Evolutionary conservation across 2,888 invertebrate genomes (phyloP).

Genomic region (Hirtodrosophila trivittata): DNA sequence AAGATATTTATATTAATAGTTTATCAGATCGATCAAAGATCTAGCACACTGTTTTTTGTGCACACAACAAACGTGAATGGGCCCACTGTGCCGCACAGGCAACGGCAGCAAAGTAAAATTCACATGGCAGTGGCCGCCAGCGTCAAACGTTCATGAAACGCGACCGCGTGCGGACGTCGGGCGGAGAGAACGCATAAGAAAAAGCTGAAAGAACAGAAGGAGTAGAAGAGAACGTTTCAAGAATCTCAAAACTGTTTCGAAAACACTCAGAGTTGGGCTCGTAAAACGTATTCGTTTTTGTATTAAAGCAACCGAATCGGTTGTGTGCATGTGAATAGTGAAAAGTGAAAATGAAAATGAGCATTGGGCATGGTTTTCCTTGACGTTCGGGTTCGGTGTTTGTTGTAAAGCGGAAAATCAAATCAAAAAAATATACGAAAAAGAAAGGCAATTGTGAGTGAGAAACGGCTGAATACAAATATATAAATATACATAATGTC

Average conservation of each 20-base stretch:
- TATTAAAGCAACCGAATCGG: neutral
- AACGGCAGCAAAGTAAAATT: conserved; percentile 67
- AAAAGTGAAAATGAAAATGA: conserved; percentile 75
- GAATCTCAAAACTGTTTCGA: conserved; percentile 53
- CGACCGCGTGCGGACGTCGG: conserved; percentile 77
- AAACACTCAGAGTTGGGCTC: conserved; percentile 38
- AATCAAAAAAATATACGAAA: conserved; percentile 40
- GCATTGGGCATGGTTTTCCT: conserved; percentile 73
- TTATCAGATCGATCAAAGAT: no score
- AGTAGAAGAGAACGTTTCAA: conserved; percentile 22
- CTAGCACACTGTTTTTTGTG: neutral
- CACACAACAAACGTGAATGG: neutral
- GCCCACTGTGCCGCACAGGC: conserved; percentile 46
- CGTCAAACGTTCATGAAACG: conserved; percentile 80
- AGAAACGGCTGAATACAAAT: conserved; percentile 42
- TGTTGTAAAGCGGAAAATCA: conserved; percentile 62
- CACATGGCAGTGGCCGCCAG: conserved; percentile 64
- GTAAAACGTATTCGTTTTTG: conserved; percentile 27
- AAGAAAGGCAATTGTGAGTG: conserved; percentile 75
- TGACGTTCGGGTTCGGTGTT: conserved; percentile 59
- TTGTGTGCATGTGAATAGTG: conserved; percentile 49
- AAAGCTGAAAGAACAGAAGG: conserved; percentile 6
- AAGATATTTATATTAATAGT: no score
- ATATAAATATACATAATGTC: conserved; percentile 60
- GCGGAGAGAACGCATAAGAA: conserved; percentile 28